Conservation (phyloP, 1,140 invertebrate genomes). For the Calosoma granatense region DNA sequence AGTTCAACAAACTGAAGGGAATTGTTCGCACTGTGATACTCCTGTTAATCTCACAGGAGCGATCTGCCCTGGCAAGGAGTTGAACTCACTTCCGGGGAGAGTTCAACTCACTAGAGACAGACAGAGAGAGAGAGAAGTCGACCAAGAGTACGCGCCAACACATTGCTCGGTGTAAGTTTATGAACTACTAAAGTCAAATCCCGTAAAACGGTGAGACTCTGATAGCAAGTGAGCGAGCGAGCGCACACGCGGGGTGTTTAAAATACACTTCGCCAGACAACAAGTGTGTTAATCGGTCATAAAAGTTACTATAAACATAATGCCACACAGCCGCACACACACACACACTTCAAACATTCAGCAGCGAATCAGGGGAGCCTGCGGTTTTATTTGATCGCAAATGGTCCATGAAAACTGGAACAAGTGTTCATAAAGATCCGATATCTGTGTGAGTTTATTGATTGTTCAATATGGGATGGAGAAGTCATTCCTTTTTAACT, state of each 20-base stretch:
- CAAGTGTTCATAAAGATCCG: conserved; percentile 7
- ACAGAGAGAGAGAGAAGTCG: background rate
- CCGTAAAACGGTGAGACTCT: conserved; percentile 15
- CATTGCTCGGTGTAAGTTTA: conserved; percentile 32
- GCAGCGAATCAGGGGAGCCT: background rate
- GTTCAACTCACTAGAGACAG: background rate
- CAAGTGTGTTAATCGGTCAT: conserved; percentile 29
- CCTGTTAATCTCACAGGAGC: conserved; percentile 2
- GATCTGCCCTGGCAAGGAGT: background rate
- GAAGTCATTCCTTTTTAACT: too few relatives aligned
- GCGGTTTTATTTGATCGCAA: conserved; percentile 5
- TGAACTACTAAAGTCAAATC: conserved; percentile 34
- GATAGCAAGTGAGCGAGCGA: too few relatives aligned
- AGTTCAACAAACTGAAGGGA: too few relatives aligned
- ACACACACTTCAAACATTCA: too few relatives aligned
- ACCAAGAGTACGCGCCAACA: conserved; percentile 30
- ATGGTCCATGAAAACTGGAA: conserved; percentile 7
- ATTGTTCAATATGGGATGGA: conserved; percentile 4
- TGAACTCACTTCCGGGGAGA: background rate
- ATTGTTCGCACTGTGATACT: too few relatives aligned
- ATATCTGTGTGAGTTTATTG: conserved; percentile 8
- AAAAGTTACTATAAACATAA: conserved; percentile 37
- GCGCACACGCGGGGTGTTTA: background rate
- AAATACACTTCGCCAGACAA: conserved; percentile 20
- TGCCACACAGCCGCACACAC: conserved; percentile 24